Conservation (phyloP, 2,797 vertebrate genomes). For the Potorous gilbertii region DNA sequence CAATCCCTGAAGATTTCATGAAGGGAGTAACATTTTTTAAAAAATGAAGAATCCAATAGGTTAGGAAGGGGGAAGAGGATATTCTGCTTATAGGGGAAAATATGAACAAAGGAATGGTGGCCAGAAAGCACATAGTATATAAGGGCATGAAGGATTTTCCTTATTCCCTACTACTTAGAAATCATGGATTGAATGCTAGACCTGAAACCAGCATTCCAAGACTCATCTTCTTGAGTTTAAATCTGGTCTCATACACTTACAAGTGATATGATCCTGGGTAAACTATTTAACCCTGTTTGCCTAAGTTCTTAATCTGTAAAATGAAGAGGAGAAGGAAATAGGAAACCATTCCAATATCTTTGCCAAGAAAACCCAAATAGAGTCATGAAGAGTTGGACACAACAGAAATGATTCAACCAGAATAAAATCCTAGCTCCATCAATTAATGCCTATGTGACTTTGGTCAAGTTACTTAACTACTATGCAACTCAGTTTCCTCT, state of each 20-base stretch:
- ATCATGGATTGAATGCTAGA: too few species aligned
- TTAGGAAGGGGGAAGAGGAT: background rate
- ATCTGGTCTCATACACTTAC: too few species aligned
- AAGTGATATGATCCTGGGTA: too few species aligned
- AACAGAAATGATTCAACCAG: too few species aligned
- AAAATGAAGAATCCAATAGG: background rate
- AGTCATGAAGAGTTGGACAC: background rate
- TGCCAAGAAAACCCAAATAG: background rate
- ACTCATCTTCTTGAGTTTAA: too few species aligned
- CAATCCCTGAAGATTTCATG: too few species aligned
- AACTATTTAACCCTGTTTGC: background rate
- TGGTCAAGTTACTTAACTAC: constrained; percentile 1
- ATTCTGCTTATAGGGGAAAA: background rate
- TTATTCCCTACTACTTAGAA: too few species aligned
- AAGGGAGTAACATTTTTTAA: too few species aligned
- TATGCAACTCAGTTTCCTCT: background rate
- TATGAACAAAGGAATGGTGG: background rate
- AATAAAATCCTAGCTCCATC: background rate
- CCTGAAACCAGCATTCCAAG: too few species aligned
- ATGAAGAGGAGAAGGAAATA: background rate
- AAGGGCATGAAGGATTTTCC: too few species aligned
- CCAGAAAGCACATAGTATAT: too few species aligned
- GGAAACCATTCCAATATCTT: too few species aligned
- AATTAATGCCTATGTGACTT: background rate
- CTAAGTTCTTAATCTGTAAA: background rate